These are phyloP conservation scores for Phalangium opilio DNA, from an alignment of 2,888 invertebrate species.

Conservation along the genomic window DNA sequence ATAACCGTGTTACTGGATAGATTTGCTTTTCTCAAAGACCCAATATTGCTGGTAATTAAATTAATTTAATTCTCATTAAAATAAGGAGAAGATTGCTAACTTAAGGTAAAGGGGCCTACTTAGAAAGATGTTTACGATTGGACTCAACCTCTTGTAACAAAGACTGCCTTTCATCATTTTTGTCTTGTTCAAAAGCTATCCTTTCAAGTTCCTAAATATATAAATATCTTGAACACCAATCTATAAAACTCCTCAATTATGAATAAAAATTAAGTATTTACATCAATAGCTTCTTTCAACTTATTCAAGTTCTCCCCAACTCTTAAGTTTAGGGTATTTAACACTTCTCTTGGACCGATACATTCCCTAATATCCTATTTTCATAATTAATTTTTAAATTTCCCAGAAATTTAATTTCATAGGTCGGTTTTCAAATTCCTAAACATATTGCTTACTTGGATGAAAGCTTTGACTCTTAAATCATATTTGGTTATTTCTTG, in stretches of 20 bases:
- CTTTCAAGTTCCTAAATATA: conserved; percentile 9
- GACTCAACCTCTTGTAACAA: conserved; percentile 13
- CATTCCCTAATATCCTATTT: conserved; percentile 19
- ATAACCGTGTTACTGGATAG: conserved; percentile 12
- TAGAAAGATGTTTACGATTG: conserved; percentile 11
- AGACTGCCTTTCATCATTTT: conserved; percentile 6
- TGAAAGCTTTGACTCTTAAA: conserved; percentile 15
- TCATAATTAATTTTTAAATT: background rate
- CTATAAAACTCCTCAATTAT: background rate
- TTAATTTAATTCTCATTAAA: background rate
- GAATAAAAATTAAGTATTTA: conserved; percentile 1
- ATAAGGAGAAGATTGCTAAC: background rate
- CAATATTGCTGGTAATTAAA: too few species aligned
- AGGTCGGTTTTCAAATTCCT: background rate
- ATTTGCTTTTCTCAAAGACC: conserved; percentile 14
- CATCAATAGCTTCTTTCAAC: conserved; percentile 15
- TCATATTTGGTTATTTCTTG: conserved; percentile 17
- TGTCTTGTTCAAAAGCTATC: conserved; percentile 14
- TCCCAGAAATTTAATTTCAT: conserved; percentile 1
- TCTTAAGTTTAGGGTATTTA: conserved; percentile 15
- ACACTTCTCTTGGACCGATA: conserved; percentile 9
- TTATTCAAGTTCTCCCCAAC: conserved; percentile 13
- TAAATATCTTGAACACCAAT: conserved; percentile 1
- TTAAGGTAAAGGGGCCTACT: background rate
- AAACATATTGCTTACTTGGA: conserved; percentile 9